Percentiles rank a stretch among this genome's conserved stretches.
Evolutionary conservation across 2,113 vertebrate species (phyloP).

Genomic region (Sclerurus mexicanus): DNA sequence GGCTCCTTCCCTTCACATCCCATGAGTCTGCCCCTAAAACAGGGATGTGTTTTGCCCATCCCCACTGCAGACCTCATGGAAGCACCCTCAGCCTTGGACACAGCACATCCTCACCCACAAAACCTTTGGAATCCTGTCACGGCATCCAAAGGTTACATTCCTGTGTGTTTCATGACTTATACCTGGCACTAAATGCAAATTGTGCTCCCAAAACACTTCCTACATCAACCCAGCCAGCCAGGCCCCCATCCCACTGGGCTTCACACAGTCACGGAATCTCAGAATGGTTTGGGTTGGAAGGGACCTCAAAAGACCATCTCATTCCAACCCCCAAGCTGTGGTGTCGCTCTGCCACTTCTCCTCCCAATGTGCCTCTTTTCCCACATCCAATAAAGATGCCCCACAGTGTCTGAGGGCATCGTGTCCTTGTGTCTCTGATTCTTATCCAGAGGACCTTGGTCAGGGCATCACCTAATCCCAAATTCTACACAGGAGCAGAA

Average conservation of each 20-base stretch:
- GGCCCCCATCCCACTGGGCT: neutral
- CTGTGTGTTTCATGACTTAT: neutral
- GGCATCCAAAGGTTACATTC: neutral
- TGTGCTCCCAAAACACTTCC: neutral
- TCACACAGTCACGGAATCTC: accelerated
- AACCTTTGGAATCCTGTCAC: neutral
- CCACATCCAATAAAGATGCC: neutral
- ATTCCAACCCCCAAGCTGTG: too few relatives aligned
- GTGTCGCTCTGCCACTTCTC: neutral
- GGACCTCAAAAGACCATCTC: too few relatives aligned
- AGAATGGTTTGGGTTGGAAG: neutral
- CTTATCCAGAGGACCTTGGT: neutral
- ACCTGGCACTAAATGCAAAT: neutral
- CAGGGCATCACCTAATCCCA: neutral
- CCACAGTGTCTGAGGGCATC: accelerated
- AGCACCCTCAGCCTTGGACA: neutral
- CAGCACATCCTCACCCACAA: neutral
- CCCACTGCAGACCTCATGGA: accelerated
- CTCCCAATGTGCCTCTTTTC: neutral
- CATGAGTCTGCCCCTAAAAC: accelerated
- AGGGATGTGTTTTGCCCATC: neutral
- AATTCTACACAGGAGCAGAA: neutral
- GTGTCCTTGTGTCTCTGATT: neutral
- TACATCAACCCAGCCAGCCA: neutral
- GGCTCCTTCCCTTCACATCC: accelerated